Evolutionary conservation across 2,888 invertebrate species (phyloP), one percentile per base, ranked within the genome.

Genomic region (Ichneumon xanthorius): DNA sequence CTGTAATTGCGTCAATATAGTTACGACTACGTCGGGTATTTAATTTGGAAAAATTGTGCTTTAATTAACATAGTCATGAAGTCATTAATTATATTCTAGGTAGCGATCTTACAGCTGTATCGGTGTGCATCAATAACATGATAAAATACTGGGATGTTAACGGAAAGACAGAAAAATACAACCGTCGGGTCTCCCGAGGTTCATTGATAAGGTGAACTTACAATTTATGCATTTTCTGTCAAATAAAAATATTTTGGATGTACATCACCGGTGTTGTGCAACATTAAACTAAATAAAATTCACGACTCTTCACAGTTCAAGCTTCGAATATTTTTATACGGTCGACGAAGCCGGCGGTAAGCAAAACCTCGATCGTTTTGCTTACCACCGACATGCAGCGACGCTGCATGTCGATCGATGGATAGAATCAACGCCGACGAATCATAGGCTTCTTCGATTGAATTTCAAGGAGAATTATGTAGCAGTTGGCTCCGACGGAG

Each of bases 81-180:
- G 3, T 37, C 37, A 0, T 37, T 7, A 37, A 37, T 37, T 40
- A 40, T 50, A 16, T 50, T n/a, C 50, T 50, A 50, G 50, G n/a
- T 50, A 50, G 16, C 50, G 50, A 50, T n/a, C 4, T 50, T 16
- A 50, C 50, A 14, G 50, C 50, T n/a, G 50, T 50, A 50, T 50
- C 50, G n/a, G n/a, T 11, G 50, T 50, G 50, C 50, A 50, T 50
- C 50, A 50, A 50, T 50, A n/a, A n/a, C 14, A 50, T n/a, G 50
- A 50, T 50, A 9, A 50, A 50, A 50, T 50, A 50, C 50, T 50
- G 50, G 50, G 50, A 50, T n/a, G 50, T 50, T n/a, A 50, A n/a
- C 50, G 14, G 16, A n/a, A 50, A 50, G 50, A 50, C 14, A 16
- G 16, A 50, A 50, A 50, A 50, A 50, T 50, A 50, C n/a, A 4